Conservation (phyloP, 53 echinoderm and acorn worm genomes). For the Luidia sarsii region DNA sequence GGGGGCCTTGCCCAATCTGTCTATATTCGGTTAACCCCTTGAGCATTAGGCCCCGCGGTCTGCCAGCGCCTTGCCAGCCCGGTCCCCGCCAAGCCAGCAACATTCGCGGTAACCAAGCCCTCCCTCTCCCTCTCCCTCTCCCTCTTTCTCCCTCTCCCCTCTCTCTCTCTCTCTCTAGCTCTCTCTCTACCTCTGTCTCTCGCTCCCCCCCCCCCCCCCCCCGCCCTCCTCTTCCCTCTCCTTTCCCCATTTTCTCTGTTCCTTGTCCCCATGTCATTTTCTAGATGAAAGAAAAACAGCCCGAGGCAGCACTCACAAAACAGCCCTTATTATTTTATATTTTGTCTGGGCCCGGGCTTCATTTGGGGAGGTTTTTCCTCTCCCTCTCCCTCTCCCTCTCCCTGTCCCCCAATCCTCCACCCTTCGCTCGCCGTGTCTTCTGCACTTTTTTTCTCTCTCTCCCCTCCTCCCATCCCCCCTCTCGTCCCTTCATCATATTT, state of each 20-base stretch:
- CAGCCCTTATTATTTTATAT: conserved; percentile 58
- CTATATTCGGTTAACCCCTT: conserved; percentile 37
- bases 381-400: neutral
- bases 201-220: conserved; percentile 19
- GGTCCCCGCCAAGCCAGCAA: conserved; percentile 28
- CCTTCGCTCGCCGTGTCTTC: neutral
- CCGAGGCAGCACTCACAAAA: conserved; percentile 22
- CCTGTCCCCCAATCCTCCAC: neutral
- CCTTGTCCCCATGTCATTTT: conserved; percentile 62
- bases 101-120: conserved; percentile 45
- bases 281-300: conserved; percentile 74
- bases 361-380: neutral
- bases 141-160: too few relatives aligned
- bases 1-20: conserved; percentile 42
- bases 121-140: too few relatives aligned
- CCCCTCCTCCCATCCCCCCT: neutral
- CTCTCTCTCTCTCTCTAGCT: too few relatives aligned
- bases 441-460: neutral
- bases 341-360: conserved; percentile 30
- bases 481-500: conserved; percentile 37
- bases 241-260: conserved; percentile 30
- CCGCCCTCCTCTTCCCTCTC: too few relatives aligned
- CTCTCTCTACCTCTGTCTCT: neutral
- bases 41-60: conserved; percentile 12
- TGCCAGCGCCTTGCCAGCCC: conserved; percentile 10